These are phyloP conservation scores for Volucella zonaria DNA, from an alignment of 2,888 invertebrate species.

Conservation along the genomic window DNA sequence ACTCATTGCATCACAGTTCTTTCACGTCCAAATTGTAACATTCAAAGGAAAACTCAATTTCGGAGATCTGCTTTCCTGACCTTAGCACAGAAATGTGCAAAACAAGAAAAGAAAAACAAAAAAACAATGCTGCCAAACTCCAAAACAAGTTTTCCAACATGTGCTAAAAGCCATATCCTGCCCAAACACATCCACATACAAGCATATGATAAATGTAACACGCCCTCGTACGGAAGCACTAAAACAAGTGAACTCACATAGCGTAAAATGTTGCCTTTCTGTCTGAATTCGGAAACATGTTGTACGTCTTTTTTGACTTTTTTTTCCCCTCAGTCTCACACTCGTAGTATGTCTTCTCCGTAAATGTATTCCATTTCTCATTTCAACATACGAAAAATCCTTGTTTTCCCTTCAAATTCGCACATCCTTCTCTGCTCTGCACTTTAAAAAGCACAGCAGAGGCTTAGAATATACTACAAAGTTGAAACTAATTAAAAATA, in stretches of 20 bases:
- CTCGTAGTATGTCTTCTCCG: constrained; percentile 26
- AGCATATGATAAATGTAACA: constrained; percentile 14
- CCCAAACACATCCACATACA: not conserved
- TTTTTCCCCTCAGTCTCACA: not conserved
- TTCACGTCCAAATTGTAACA: constrained; percentile 27
- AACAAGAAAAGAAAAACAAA: not conserved
- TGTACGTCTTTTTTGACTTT: constrained; percentile 9
- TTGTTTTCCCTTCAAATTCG: not conserved
- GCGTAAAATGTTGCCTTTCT: constrained; percentile 55
- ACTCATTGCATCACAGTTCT: constrained; percentile 19
- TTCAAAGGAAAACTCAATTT: constrained; percentile 29
- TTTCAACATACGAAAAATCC: constrained; percentile 22
- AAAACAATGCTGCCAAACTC: constrained; percentile 24
- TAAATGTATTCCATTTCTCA: constrained; percentile 54
- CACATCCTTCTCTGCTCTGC: constrained; percentile 13
- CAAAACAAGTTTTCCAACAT: constrained; percentile 41
- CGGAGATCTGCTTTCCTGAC: constrained; percentile 42
- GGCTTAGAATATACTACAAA: constrained; percentile 40
- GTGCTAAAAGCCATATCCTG: constrained; percentile 35
- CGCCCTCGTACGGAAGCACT: constrained; percentile 24
- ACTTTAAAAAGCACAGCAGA: constrained; percentile 21
- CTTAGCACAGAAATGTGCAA: constrained; percentile 23
- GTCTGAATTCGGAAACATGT: constrained; percentile 47
- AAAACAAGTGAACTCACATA: constrained; percentile 41
- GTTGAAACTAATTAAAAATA: constrained; percentile 73